These are phyloP conservation scores for Thalassarche chlororhynchos DNA, from an alignment of 2,113 vertebrate species.

Conservation along the genomic window DNA sequence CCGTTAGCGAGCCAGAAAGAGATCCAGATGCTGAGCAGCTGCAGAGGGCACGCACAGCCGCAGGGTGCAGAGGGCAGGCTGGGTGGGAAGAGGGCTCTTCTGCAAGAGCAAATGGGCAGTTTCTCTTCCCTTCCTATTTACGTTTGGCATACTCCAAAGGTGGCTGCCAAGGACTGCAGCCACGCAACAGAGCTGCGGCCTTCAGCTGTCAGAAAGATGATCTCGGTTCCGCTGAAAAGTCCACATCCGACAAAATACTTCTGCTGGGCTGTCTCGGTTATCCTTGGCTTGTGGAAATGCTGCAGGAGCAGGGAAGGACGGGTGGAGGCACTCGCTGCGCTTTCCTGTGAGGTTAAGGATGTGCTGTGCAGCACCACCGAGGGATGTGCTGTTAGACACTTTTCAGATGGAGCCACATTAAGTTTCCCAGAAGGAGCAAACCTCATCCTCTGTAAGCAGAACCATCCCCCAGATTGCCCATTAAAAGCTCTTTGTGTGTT, in stretches of 20 bases:
- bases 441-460: background rate
- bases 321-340: background rate
- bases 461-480: background rate
- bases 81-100: background rate
- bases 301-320: background rate
- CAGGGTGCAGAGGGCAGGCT: background rate
- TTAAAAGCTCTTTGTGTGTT: background rate
- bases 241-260: background rate
- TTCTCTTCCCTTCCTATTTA: background rate
- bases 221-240: background rate
- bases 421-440: background rate
- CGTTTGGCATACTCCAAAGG: background rate
- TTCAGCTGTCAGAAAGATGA: background rate
- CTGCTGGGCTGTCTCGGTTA: background rate
- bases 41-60: background rate
- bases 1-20: background rate
- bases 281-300: background rate
- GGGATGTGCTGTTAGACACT: background rate
- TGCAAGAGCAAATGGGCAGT: background rate
- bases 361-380: background rate
- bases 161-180: background rate
- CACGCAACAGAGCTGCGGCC: fast-evolving
- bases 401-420: background rate
- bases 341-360: fast-evolving
- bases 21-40: background rate